Conservation (phyloP, 2,113 vertebrate species). For the Acanthisitta chloris region DNA sequence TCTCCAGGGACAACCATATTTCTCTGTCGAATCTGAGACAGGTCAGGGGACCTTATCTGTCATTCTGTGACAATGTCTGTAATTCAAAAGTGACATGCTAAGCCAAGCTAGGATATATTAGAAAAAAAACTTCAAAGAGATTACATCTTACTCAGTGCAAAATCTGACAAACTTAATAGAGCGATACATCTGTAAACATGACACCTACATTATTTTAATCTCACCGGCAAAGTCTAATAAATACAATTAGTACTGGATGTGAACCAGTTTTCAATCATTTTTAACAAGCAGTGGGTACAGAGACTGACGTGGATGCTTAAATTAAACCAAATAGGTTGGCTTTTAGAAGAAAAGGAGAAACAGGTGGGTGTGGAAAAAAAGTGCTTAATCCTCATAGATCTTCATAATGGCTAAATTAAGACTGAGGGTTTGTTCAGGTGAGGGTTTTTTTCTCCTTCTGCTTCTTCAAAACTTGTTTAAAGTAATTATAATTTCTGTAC, state of each 20-base stretch:
- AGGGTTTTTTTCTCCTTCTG: neutral
- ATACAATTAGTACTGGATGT: conserved; percentile 48
- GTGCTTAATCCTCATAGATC: conserved; percentile 17
- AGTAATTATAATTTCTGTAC: conserved; percentile 44
- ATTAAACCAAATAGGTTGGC: conserved; percentile 16
- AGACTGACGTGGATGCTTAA: neutral
- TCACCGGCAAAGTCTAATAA: conserved; percentile 56
- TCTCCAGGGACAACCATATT: conserved; percentile 95
- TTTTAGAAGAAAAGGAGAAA: neutral
- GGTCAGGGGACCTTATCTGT: conserved; percentile 77
- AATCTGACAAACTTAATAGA: conserved; percentile 60
- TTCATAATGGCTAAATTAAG: conserved; percentile 49
- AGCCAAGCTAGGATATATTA: conserved; percentile 57
- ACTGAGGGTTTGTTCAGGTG: conserved; percentile 9
- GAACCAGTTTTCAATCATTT: conserved; percentile 32
- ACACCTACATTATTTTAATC: conserved; percentile 66
- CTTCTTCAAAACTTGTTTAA: conserved; percentile 47
- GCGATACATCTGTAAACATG: conserved; percentile 58
- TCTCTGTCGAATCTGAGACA: conserved; percentile 92
- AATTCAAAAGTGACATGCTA: conserved; percentile 66
- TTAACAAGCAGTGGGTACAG: conserved; percentile 17
- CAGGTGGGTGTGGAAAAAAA: conserved; percentile 31
- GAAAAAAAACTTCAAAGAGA: conserved; percentile 63
- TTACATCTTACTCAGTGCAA: conserved; percentile 57
- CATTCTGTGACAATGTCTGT: conserved; percentile 32